A percentile compares a stretch with the other conserved stretches of the same genome.
Evolutionary conservation across 2,888 invertebrate genomes (phyloP).

Genomic region (Tetragonula carbonaria): DNA sequence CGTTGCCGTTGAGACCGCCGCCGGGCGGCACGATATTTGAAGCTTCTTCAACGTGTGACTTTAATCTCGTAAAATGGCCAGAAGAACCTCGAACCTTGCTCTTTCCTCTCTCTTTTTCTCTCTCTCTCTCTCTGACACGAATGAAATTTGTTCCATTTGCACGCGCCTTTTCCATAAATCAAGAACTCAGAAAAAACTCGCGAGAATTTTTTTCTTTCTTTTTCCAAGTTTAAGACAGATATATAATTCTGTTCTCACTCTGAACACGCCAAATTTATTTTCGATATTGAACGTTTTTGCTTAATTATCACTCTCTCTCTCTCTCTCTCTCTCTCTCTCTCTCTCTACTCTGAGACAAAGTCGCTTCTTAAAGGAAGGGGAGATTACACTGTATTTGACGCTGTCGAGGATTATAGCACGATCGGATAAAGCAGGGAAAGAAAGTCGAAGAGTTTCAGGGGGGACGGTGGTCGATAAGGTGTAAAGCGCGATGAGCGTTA

Average conservation of each 20-base stretch:
- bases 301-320: too few relatives aligned
- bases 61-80: conserved; percentile 12
- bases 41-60: conserved; percentile 30
- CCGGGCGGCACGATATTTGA: conserved; percentile 47
- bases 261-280: too few relatives aligned
- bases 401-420: neutral
- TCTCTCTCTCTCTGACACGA: too few relatives aligned
- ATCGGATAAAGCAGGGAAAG: neutral
- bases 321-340: too few relatives aligned
- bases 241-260: too few relatives aligned
- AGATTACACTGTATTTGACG: neutral
- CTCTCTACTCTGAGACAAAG: too few relatives aligned
- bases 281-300: too few relatives aligned
- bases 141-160: too few relatives aligned
- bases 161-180: too few relatives aligned
- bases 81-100: conserved; percentile 34
- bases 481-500: conserved; percentile 12
- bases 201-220: too few relatives aligned
- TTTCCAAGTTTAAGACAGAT: too few relatives aligned
- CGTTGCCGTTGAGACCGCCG: conserved; percentile 57
- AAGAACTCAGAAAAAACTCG: too few relatives aligned
- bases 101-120: neutral
- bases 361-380: neutral
- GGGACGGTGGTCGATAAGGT: conserved; percentile 20
- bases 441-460: neutral